A percentile compares a stretch with the other conserved stretches of the same genome.
Conservation (phyloP, 2,113 vertebrate species). For the Xenopus laevis region DNA sequence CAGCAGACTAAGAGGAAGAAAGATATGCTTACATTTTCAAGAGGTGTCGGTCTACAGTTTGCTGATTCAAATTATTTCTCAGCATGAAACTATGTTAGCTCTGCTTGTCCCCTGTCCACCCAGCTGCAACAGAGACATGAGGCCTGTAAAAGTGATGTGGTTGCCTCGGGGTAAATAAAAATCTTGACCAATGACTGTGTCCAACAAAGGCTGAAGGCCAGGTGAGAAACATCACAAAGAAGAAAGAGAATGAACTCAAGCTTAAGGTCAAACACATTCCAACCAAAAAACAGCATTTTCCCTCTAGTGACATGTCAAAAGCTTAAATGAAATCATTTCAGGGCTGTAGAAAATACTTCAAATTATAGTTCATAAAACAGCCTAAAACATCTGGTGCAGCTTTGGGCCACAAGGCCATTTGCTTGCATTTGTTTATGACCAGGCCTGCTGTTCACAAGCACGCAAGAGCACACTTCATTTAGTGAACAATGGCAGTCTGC, state of each 20-base stretch:
- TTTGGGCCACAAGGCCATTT: slow-evolving; percentile 33
- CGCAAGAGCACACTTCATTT: not conserved
- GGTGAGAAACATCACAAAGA: not conserved
- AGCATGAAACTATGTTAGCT: not conserved
- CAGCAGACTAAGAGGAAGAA: too few relatives aligned
- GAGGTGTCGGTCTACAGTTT: too few relatives aligned
- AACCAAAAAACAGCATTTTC: slow-evolving; percentile 35
- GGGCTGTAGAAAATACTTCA: slow-evolving; percentile 26
- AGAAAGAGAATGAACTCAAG: slow-evolving; percentile 7
- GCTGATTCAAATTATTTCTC: too few relatives aligned
- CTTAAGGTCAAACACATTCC: slow-evolving; percentile 49
- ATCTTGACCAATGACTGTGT: not conserved
- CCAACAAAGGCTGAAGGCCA: slow-evolving; percentile 1
- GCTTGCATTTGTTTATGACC: not conserved
- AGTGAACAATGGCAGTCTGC: too few relatives aligned
- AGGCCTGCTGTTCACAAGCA: not conserved
- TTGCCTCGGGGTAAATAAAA: not conserved
- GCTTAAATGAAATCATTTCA: slow-evolving; percentile 44
- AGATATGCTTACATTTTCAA: too few relatives aligned
- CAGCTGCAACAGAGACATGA: not conserved
- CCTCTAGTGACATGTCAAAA: slow-evolving; percentile 35
- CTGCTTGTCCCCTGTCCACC: not conserved
- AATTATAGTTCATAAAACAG: slow-evolving; percentile 39
- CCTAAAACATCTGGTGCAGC: slow-evolving; percentile 27
- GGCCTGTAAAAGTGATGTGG: not conserved